Evolutionary conservation across 2,797 vertebrate genomes (phyloP), one percentile per base, ranked within the genome.

Genomic region (Telmatherina bonti): DNA sequence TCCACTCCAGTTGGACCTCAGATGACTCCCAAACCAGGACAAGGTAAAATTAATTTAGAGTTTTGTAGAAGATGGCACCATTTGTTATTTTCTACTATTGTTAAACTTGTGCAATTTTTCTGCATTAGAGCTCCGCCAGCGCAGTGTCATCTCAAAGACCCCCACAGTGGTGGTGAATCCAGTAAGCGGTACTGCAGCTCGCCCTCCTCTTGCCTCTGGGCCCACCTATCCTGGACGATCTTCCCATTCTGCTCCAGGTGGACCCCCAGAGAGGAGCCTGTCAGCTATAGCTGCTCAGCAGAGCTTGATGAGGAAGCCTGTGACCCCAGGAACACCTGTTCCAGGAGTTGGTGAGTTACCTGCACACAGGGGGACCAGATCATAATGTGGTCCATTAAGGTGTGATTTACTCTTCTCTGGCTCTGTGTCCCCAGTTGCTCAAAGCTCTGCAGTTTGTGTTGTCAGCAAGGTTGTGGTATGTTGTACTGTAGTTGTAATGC

Each of bases 261-360:
- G 97, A 87, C 95, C 96, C 76, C 96, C 94, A 62, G 98, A 99
- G 91, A 96, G 94, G 90, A 49, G 63, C 61, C 87, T 91, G 92
- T 91, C 90, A 71, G 86, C 93, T 87, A 86, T 94, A 87, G 90
- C 93, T 78, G 87, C 95, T 81, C 96, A 96, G 57, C 95, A 96
- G 88, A 96, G 87, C 89, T 93, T 96, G 90, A 94, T 95, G 89
- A 96, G 96, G 88, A 96, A 91, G 90, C 94, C 94, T 81, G 92
- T 95, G 92, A 96, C 96, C 90, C 96, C 95, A 87, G 95, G 96
- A 92, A 95, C 96, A 93, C 93, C 96, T 91, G 90, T 95, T 93
- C 93, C 93, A 92, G 97, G 96, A 96, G 94, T 96, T 93, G 97
- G 97, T 99, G 96, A 97, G 96, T 89, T 91, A 89, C 77, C 85